Evolutionary conservation across 2,888 invertebrate genomes (phyloP).

Genomic region (Thyatira batis): DNA sequence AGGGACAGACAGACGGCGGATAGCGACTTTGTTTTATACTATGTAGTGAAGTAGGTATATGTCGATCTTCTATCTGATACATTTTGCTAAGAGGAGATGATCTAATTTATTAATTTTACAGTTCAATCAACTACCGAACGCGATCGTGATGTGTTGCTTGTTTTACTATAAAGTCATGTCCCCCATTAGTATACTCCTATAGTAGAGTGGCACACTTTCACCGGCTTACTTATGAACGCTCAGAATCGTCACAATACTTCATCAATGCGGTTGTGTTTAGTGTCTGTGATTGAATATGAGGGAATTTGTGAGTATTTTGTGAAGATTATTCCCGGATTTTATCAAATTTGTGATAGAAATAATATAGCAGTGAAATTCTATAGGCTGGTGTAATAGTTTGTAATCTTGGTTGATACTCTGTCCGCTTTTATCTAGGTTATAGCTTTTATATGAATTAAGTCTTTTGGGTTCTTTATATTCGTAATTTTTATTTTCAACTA

Average conservation of each 20-base stretch:
- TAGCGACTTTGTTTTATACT: too few species aligned
- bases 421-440: too few species aligned
- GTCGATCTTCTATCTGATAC: background rate
- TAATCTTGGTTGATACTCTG: too few species aligned
- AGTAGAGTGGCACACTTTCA: constrained; percentile 56
- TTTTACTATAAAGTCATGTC: background rate
- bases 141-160: background rate
- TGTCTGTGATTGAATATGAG: constrained; percentile 33
- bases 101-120: background rate
- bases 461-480: too few species aligned
- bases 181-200: constrained; percentile 8
- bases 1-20: too few species aligned
- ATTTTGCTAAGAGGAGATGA: background rate
- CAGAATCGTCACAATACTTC: constrained; percentile 39
- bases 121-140: background rate
- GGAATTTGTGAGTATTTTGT: constrained; percentile 46
- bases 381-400: too few species aligned
- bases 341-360: background rate
- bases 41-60: too few species aligned
- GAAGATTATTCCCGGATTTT: background rate
- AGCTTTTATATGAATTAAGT: too few species aligned
- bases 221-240: constrained; percentile 32
- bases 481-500: too few species aligned
- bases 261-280: constrained; percentile 17
- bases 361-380: background rate